These are phyloP conservation scores for Acropora tenuis DNA, from an alignment of 64 coral and sea anemone genomes.

Conservation along the genomic window DNA sequence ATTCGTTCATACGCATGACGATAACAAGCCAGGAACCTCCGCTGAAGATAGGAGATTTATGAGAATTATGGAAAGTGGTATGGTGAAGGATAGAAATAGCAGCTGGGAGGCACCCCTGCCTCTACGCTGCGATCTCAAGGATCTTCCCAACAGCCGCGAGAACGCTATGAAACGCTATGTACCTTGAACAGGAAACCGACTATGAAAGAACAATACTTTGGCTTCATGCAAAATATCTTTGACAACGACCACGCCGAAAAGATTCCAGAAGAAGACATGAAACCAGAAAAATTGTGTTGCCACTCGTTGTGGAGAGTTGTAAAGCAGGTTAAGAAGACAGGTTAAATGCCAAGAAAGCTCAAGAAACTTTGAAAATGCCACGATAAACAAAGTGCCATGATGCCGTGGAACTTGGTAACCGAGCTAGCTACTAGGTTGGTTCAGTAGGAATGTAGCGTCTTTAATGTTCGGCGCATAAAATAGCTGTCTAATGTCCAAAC, in stretches of 20 bases:
- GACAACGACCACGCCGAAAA: not conserved
- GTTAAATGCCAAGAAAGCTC: no score
- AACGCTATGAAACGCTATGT: not conserved
- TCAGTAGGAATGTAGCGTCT: no score
- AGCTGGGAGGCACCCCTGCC: not conserved
- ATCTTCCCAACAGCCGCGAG: not conserved
- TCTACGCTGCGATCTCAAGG: not conserved
- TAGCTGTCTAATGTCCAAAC: no score
- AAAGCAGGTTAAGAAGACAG: no score
- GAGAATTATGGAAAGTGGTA: not conserved
- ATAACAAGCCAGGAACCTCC: not conserved
- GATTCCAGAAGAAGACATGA: not conserved
- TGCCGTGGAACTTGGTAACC: no score
- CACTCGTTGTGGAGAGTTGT: no score
- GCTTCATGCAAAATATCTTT: not conserved
- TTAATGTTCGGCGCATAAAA: no score
- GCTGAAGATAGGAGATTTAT: not conserved
- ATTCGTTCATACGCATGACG: not conserved
- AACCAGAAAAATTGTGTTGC: not conserved
- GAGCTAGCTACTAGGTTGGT: no score
- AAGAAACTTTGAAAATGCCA: no score
- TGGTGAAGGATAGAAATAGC: not conserved
- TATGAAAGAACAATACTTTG: conserved; percentile 3
- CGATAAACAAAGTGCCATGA: no score
- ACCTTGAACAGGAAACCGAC: not conserved